Percentiles rank a stretch among this genome's conserved stretches.
phyloP scores from a whole-genome alignment of 2,113 vertebrate genomes.

The Physeter macrocephalus region DNA sequence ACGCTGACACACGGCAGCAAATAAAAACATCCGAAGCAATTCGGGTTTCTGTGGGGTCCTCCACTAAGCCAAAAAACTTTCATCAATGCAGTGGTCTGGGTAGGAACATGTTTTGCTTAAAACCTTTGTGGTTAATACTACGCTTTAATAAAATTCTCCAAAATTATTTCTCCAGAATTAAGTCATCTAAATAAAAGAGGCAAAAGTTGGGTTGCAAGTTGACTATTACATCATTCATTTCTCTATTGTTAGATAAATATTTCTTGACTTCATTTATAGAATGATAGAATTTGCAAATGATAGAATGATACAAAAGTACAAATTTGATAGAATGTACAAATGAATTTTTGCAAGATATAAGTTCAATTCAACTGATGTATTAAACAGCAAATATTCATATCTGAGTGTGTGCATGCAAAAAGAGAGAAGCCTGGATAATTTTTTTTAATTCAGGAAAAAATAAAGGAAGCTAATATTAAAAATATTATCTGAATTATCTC shows the following conservation, averaged over 20 bases:
- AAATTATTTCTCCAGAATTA: conserved; percentile 76
- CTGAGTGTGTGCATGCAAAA: not conserved
- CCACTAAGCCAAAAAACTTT: conserved; percentile 77
- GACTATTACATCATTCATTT: not conserved
- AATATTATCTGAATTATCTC: not conserved
- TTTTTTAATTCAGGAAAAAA: not conserved
- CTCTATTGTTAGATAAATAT: not conserved
- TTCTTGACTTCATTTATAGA: not conserved
- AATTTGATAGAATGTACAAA: not conserved
- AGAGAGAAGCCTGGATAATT: not conserved
- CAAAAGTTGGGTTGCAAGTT: conserved; percentile 30
- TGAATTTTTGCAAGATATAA: not conserved
- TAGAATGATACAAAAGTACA: not conserved
- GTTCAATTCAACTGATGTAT: not conserved
- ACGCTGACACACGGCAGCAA: not conserved
- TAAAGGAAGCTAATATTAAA: not conserved
- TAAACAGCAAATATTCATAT: not conserved
- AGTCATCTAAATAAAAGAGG: conserved; percentile 57
- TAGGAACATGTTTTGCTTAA: conserved; percentile 62
- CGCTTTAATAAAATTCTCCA: conserved; percentile 48
- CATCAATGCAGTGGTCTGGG: conserved; percentile 62
- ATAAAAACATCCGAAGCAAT: conserved; percentile 39
- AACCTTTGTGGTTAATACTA: conserved; percentile 68
- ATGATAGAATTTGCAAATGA: not conserved
- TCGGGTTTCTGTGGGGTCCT: conserved; percentile 74